Base-by-base conservation (phyloP, 2,797 vertebrate species). In the Lepilemur septentrionalis region DNA sequence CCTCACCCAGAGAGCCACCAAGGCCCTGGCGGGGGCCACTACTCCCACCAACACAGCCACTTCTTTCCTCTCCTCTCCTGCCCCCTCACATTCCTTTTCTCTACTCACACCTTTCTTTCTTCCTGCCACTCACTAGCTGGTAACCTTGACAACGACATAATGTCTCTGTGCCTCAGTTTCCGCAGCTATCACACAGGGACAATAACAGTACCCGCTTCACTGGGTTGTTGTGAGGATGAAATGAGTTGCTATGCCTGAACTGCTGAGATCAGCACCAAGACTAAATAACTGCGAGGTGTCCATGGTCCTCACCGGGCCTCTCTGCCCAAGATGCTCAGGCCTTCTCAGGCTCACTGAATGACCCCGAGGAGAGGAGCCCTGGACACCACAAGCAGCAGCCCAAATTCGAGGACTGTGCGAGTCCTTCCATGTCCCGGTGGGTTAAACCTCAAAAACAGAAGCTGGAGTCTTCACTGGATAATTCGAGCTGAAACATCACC, bases 291-390 rank as follows among this genome's bases (percentile, higher is more conserved):
- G 20, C 22, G 3, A 12, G 10, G 41, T 15, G 61, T 23, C 61
- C 23, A 1, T 2, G 2, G 2, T 1, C 32, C 3, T 48, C 35
- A 10, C 12, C 5, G 10, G 0, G 0, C 5, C 57, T 30, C 13
- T 28, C 55, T 50, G 15, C 30, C 28, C 14, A 7, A 48, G 65
- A 48, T 22, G 59, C 20, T 14, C 4, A 18, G 30, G n/a, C 22
- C 9, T 23, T 48, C 17, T 35, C 12, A 41, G 43, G 30, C 55
- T 59, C 38, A 69, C 18, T 41, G 28, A 69, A 65, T 0, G 4
- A 46, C 1, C 3, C 35, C 17, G 4, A 43, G 46, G 22, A 25
- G 25, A 82, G 70, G 35, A 79, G 17, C 28, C 70, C 72, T 25
- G 25, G 25, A 18, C 28, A 30, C 17, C 13, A 28, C 1, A 1